A percentile compares a stretch with the other conserved stretches of the same genome.
Evolutionary conservation across 2,113 vertebrate species (phyloP).

Genomic region (Albula glossodonta): DNA sequence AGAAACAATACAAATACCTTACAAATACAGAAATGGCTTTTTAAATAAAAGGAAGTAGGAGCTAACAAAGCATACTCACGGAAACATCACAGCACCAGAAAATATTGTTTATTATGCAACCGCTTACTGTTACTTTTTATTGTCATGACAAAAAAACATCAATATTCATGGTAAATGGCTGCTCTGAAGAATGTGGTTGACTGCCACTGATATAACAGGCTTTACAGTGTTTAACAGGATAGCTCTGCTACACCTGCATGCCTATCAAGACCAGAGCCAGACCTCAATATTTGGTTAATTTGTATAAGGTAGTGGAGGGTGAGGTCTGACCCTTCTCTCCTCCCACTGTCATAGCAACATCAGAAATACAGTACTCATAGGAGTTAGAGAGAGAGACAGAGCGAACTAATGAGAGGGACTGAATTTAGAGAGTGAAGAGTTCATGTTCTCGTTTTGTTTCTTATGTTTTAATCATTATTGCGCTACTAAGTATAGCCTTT

Average conservation of each 20-base stretch:
- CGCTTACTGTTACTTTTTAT: not conserved
- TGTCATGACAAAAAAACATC: not conserved
- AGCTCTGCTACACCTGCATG: not conserved
- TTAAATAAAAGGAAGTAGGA: too few relatives aligned
- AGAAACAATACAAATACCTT: not conserved
- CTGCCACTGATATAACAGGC: not conserved
- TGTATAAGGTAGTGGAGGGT: not conserved
- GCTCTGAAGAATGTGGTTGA: not conserved
- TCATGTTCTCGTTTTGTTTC: not conserved
- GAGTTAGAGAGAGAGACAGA: not conserved
- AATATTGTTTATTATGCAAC: not conserved
- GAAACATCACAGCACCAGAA: not conserved
- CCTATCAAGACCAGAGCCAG: not conserved
- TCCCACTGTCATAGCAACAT: slow-evolving; percentile 20
- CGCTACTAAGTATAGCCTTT: not conserved
- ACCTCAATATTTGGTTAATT: not conserved
- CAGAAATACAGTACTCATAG: not conserved
- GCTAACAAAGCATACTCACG: too few relatives aligned
- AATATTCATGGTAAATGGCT: not conserved
- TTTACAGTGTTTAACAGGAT: not conserved
- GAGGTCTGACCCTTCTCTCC: slow-evolving; percentile 11
- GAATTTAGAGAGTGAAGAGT: not conserved
- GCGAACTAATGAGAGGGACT: not conserved
- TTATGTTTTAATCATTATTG: not conserved
- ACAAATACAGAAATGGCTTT: not conserved